phyloP scores from a whole-genome alignment of 1,140 invertebrate genomes.

The Ylistrum balloti region DNA sequence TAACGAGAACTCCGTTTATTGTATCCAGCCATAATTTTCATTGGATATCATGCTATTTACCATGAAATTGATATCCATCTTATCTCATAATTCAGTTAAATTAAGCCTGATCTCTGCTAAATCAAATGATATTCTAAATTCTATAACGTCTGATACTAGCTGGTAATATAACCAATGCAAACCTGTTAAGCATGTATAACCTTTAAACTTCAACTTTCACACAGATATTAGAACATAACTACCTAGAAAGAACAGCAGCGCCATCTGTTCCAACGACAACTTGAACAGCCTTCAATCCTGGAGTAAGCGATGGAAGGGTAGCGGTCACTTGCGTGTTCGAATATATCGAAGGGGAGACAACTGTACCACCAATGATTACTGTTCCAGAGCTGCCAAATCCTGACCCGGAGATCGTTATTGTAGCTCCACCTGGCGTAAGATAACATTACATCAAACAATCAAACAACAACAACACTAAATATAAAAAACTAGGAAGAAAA shows the following conservation, averaged over 20 bases:
- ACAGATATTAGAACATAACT: neutral
- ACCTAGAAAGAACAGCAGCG: conserved; percentile 56
- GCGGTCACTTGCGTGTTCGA: conserved; percentile 65
- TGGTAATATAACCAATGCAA: too few species aligned
- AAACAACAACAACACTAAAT: too few species aligned
- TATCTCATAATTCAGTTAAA: too few species aligned
- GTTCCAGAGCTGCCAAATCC: conserved; percentile 63
- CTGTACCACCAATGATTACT: conserved; percentile 63
- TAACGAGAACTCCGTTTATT: too few species aligned
- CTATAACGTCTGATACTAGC: too few species aligned
- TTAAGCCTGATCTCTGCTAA: too few species aligned
- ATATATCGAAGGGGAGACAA: conserved; percentile 54
- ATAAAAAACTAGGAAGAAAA: neutral
- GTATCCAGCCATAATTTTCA: too few species aligned
- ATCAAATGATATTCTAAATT: too few species aligned
- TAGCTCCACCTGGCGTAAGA: conserved; percentile 63
- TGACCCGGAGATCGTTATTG: conserved; percentile 69
- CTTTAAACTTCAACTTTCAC: neutral
- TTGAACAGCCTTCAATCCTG: conserved; percentile 65
- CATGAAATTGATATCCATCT: too few species aligned
- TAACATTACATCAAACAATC: too few species aligned
- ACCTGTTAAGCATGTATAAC: too few species aligned
- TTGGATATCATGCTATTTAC: too few species aligned
- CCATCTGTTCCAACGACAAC: conserved; percentile 54
- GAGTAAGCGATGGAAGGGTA: conserved; percentile 59